phyloP scores from a whole-genome alignment of 1,140 invertebrate genomes.

The Listronotus bonariensis region DNA sequence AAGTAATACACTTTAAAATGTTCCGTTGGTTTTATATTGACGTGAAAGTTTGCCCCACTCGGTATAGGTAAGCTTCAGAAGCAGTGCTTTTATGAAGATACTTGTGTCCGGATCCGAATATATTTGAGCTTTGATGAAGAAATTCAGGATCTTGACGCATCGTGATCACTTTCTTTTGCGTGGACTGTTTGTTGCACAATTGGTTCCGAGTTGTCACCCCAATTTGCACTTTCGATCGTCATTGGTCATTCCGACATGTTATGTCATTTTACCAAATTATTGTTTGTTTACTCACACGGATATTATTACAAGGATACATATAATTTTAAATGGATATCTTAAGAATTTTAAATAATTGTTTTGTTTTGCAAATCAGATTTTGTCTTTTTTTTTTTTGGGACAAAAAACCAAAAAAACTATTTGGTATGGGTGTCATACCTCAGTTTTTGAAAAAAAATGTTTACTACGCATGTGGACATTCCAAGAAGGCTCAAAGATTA shows the following conservation, averaged over 20 bases:
- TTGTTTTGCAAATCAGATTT: too few species aligned
- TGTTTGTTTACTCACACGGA: conserved; percentile 6
- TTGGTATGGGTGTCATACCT: too few species aligned
- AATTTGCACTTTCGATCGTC: conserved; percentile 41
- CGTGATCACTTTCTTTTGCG: conserved; percentile 46
- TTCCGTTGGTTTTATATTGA: conserved; percentile 54
- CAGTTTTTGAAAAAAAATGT: too few species aligned
- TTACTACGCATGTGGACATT: too few species aligned
- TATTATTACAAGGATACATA: neutral
- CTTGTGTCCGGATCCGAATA: conserved; percentile 40
- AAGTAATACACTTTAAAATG: conserved; percentile 54
- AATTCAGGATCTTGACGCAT: conserved; percentile 45
- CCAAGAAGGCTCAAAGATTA: too few species aligned
- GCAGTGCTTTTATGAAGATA: conserved; percentile 36
- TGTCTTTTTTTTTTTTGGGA: too few species aligned
- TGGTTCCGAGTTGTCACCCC: conserved; percentile 40
- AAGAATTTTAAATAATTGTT: too few species aligned
- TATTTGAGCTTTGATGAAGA: conserved; percentile 29
- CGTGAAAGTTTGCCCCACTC: conserved; percentile 54
- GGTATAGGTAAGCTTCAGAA: conserved; percentile 22
- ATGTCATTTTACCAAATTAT: conserved; percentile 16
- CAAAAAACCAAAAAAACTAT: too few species aligned
- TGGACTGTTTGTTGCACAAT: conserved; percentile 44
- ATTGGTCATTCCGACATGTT: conserved; percentile 21
- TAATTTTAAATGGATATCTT: too few species aligned